These are phyloP conservation scores for Chaetogeoica ovagalla DNA, from an alignment of 2,888 invertebrate genomes.

Conservation along the genomic window DNA sequence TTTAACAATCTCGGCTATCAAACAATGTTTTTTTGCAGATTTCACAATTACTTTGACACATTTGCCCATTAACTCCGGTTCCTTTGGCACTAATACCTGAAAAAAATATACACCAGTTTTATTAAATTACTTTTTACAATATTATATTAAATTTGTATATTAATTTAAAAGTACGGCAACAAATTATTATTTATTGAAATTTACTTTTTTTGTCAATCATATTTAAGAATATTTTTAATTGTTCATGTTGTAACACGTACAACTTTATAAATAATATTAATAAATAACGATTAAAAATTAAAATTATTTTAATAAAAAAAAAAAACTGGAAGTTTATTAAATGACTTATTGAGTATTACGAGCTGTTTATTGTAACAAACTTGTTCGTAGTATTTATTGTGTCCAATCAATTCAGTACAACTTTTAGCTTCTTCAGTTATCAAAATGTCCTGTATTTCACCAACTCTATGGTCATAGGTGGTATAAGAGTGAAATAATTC, in stretches of 20 bases:
- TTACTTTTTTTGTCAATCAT: too few species aligned
- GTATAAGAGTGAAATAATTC: conserved; percentile 88
- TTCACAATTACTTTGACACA: conserved; percentile 76
- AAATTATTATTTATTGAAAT: too few species aligned
- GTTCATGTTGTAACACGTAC: too few species aligned
- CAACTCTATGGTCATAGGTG: conserved; percentile 75
- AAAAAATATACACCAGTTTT: conserved; percentile 35
- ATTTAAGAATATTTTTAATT: too few species aligned
- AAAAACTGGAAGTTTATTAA: too few species aligned
- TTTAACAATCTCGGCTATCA: conserved; percentile 70
- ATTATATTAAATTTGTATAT: too few species aligned
- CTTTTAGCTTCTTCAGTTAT: conserved; percentile 94
- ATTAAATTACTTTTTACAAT: background rate
- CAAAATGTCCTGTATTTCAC: conserved; percentile 74
- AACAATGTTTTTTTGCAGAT: conserved; percentile 74
- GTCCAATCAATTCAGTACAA: conserved; percentile 85
- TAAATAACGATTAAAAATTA: too few species aligned
- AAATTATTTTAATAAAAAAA: too few species aligned
- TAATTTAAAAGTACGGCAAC: too few species aligned
- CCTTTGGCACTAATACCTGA: conserved; percentile 77
- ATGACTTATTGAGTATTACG: background rate
- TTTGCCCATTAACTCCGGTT: conserved; percentile 77
- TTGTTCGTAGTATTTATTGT: conserved; percentile 95
- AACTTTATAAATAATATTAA: too few species aligned
- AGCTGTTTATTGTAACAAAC: conserved; percentile 58